These are phyloP conservation scores for Merodon equestris DNA, from an alignment of 2,888 invertebrate species.

Conservation along the genomic window DNA sequence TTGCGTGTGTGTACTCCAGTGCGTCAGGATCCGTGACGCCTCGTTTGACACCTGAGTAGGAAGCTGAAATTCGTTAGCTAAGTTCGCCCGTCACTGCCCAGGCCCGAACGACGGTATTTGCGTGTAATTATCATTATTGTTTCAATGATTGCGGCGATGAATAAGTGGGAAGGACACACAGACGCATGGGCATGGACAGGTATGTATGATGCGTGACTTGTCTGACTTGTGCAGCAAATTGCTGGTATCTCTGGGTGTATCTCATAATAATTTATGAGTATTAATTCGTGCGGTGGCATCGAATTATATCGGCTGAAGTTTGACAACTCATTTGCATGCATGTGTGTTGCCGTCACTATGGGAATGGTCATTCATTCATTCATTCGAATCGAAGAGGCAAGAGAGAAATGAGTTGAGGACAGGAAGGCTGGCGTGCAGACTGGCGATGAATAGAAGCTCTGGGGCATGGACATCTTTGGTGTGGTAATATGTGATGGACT, in stretches of 20 bases:
- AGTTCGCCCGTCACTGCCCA: constrained; percentile 1
- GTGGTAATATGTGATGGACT: constrained; percentile 4
- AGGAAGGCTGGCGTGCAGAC: no score
- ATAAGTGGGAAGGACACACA: constrained; percentile 28
- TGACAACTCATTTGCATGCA: constrained; percentile 64
- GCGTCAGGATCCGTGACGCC: constrained; percentile 55
- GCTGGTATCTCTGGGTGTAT: constrained; percentile 43
- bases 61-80: constrained; percentile 48
- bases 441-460: constrained; percentile 12
- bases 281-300: constrained; percentile 48
- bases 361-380: constrained; percentile 48
- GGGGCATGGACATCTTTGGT: neutral
- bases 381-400: neutral
- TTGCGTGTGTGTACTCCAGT: constrained; percentile 2
- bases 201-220: constrained; percentile 56
- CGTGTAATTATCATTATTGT: constrained; percentile 65
- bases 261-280: constrained; percentile 61
- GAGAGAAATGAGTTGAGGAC: no score
- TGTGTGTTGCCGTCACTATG: neutral
- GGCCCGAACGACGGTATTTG: constrained; percentile 20
- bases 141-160: constrained; percentile 41
- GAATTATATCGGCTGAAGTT: constrained; percentile 48
- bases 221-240: constrained; percentile 54
- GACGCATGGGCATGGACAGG: neutral
- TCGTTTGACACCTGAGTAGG: constrained; percentile 64